Evolutionary conservation across 2,888 invertebrate genomes (phyloP).

Genomic region (Rutpela maculata): DNA sequence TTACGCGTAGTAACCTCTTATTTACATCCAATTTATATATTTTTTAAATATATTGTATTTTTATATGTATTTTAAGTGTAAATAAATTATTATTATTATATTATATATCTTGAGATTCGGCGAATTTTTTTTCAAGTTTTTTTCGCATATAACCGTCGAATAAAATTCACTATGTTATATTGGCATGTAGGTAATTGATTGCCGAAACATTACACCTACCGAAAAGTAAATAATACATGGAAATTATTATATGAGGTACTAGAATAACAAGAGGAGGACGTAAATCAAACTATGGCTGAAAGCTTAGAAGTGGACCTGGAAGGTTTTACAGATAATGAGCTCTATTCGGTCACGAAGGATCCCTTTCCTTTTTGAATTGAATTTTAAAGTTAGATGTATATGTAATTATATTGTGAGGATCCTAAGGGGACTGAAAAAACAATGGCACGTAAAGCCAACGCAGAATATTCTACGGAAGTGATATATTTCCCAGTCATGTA

Average conservation of each 20-base stretch:
- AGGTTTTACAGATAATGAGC: neutral
- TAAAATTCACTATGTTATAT: too few species aligned
- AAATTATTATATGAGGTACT: neutral
- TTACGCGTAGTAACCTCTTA: too few species aligned
- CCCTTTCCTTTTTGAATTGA: neutral
- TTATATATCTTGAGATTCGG: too few species aligned
- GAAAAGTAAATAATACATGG: neutral
- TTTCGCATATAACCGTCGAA: too few species aligned
- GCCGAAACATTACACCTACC: neutral
- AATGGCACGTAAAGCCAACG: neutral
- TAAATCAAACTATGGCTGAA: slow-evolving; percentile 11
- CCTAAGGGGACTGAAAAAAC: neutral
- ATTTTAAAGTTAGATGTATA: slow-evolving; percentile 3
- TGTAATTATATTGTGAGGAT: neutral
- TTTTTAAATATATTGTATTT: too few species aligned
- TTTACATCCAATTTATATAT: too few species aligned
- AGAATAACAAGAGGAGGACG: slow-evolving; percentile 1
- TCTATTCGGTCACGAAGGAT: neutral
- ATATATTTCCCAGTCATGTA: too few species aligned
- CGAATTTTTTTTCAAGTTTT: too few species aligned
- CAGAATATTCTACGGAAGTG: too few species aligned
- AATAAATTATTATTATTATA: too few species aligned
- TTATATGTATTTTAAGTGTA: too few species aligned
- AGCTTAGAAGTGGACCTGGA: neutral
- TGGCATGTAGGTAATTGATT: too few species aligned